Evolutionary conservation across 2,113 vertebrate genomes (phyloP), one percentile per base, ranked within the genome.

Genomic region (Gnathonemus echidnorhynchus): DNA sequence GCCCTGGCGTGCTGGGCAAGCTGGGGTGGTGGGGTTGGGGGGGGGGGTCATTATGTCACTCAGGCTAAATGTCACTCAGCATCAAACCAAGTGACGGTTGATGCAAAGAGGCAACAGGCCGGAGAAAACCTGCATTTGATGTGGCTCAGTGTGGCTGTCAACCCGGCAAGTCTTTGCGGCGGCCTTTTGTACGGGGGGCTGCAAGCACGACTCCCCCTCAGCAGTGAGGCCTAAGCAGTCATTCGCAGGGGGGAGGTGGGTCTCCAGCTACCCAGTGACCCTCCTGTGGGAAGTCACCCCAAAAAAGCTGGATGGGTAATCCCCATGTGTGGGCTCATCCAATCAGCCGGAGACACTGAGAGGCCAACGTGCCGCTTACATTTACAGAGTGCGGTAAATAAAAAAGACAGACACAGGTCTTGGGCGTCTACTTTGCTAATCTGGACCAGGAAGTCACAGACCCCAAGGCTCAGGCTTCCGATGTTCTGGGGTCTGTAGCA

Each of bases 281-380:
- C 95, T 88, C 92, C 88, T 94, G 94, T 95, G 95, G 95, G 95
- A 96, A 96, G 95, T 94, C 94, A 93, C 93, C 93, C 90, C 90
- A 93, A 91, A 96, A 96, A 97, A 95, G 94, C 93, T 87, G 90
- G 92, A 90, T 58, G 88, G n/a, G 93, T 96, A 96, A 97, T 97
- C 96, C 96, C 86, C 94, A 93, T 96, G 96, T 96, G 96, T 95
- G 94, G 95, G 94, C 95, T 94, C 93, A 96, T 97, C 94, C 93
- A 93, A 94, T 96, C 96, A 96, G 90, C 91, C 91, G 80, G 94
- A 95, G 94, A 93, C 95, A 96, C 91, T 93, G 94, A 95, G 94
- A 95, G 95, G 93, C 94, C 95, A 95, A 93, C 93, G 94, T 96
- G 94, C 95, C 94, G 93, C 94, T 95, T 92, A 93, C 93, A 92